These are phyloP conservation scores for Orius insidiosus DNA, from an alignment of 1,140 invertebrate genomes.

Conservation along the genomic window DNA sequence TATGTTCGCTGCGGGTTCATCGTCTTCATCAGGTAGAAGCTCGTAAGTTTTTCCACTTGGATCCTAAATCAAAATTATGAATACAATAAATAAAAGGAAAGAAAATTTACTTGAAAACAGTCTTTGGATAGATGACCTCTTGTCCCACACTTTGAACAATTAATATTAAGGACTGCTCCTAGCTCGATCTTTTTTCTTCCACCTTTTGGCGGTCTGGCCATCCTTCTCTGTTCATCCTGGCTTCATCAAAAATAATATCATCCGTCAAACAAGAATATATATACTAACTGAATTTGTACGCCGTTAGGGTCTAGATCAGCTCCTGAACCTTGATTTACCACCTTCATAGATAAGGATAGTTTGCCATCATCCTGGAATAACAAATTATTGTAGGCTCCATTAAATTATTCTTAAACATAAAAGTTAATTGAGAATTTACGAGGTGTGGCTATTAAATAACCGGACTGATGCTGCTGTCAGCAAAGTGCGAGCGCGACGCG, in stretches of 20 bases:
- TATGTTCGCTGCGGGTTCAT: conserved; percentile 7
- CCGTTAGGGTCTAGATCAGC: conserved; percentile 30
- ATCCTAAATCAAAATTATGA: conserved; percentile 18
- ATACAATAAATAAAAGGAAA: not conserved
- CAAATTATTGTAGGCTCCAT: not conserved
- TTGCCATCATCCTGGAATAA: conserved; percentile 27
- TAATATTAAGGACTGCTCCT: conserved; percentile 28
- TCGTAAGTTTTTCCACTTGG: conserved; percentile 28
- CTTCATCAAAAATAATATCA: conserved; percentile 9
- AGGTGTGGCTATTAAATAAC: no score
- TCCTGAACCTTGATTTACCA: conserved; percentile 29
- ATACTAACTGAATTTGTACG: conserved; percentile 24
- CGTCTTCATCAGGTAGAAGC: conserved; percentile 26
- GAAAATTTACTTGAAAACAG: conserved; percentile 24
- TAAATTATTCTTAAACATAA: not conserved
- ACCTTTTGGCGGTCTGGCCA: conserved; percentile 17
- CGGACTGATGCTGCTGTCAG: no score
- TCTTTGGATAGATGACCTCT: conserved; percentile 27
- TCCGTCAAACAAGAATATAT: not conserved
- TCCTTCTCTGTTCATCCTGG: conserved; percentile 25
- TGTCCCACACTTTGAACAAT: conserved; percentile 28
- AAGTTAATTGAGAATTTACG: no score
- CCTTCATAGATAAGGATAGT: conserved; percentile 30
- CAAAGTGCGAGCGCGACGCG: no score
- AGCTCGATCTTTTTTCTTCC: conserved; percentile 25